Conservation (phyloP, 1,140 invertebrate genomes). For the Triops longicaudatus region DNA sequence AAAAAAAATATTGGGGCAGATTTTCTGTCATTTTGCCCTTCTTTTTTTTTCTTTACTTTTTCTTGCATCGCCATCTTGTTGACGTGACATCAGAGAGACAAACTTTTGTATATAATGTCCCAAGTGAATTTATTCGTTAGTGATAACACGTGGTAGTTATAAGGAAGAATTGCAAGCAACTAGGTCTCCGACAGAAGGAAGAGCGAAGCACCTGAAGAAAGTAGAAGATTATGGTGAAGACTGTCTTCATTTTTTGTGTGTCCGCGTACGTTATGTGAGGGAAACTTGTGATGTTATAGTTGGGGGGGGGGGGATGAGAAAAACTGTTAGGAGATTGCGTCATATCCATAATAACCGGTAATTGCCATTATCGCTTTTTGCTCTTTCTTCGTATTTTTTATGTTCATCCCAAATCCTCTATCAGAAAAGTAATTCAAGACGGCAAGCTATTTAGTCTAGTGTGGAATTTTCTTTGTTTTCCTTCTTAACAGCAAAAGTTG, state of each 20-base stretch:
- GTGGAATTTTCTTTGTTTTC: neutral
- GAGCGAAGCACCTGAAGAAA: neutral
- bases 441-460: neutral
- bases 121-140: constrained; percentile 12
- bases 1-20: neutral
- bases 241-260: neutral
- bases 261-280: neutral
- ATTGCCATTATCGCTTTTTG: neutral
- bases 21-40: neutral
- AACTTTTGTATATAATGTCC: neutral
- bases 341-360: constrained; percentile 9
- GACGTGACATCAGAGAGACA: neutral
- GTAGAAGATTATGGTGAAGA: too few relatives aligned
- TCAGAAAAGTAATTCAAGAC: neutral
- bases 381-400: neutral
- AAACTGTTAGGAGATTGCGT: neutral
- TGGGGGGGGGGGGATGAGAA: neutral
- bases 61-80: neutral
- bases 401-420: neutral
- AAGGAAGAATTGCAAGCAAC: neutral
- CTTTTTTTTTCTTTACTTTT: neutral
- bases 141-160: neutral
- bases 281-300: neutral
- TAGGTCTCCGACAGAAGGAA: neutral
- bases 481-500: neutral